phyloP scores from a whole-genome alignment of 2,113 vertebrate species.

The Pelodiscus sinensis region DNA sequence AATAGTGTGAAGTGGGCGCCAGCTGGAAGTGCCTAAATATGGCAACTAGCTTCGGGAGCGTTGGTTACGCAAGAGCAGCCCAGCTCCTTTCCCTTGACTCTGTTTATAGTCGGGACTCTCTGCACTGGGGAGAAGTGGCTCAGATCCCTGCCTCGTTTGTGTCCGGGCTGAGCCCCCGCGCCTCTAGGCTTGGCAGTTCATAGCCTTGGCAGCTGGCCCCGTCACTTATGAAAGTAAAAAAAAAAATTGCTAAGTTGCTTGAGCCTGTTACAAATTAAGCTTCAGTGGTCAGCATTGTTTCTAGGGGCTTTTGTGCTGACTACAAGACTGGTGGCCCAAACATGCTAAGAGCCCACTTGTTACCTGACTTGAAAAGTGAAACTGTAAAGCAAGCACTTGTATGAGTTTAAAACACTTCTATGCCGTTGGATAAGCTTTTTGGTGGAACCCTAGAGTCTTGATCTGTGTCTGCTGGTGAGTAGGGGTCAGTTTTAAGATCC shows the following conservation, averaged over 20 bases:
- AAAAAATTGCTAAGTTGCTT: no score
- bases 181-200: neutral
- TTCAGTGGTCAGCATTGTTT: neutral
- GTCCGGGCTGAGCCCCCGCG: neutral
- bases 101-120: neutral
- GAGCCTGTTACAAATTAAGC: neutral
- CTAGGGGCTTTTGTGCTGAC: neutral
- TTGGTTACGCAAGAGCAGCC: conserved; percentile 28
- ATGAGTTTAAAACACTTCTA: neutral
- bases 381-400: neutral
- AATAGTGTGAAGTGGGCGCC: conserved; percentile 63
- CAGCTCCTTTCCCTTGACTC: neutral
- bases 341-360: neutral
- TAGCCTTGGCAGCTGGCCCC: no score
- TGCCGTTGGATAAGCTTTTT: neutral
- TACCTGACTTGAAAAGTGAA: neutral
- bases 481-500: neutral
- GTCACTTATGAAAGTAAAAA: no score
- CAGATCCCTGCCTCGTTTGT: neutral
- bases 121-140: neutral
- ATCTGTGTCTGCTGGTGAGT: neutral
- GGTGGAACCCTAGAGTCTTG: neutral
- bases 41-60: conserved; percentile 60
- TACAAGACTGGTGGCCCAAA: neutral
- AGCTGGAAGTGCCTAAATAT: conserved; percentile 72